Percentiles rank a stretch among this genome's conserved stretches.
Evolutionary conservation across 2,888 invertebrate genomes (phyloP).

Genomic region (Meghimatium bilineatum): DNA sequence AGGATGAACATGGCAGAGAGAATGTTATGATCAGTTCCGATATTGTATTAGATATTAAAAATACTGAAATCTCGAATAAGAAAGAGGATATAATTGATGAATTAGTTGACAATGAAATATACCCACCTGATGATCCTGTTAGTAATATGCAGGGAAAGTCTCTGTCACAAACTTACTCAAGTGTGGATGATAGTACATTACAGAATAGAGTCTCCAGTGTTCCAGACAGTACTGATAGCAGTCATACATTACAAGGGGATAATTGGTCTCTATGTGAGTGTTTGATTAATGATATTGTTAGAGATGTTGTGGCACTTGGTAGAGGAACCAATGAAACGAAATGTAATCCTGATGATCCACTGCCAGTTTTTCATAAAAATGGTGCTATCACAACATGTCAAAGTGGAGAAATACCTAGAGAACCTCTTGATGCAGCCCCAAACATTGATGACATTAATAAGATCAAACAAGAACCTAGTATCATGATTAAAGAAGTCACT

Average conservation of each 20-base stretch:
- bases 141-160: not conserved
- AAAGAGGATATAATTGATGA: not conserved
- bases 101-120: not conserved
- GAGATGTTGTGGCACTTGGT: not conserved
- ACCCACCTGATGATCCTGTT: not conserved
- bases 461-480: not conserved
- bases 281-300: conserved; percentile 3
- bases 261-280: not conserved
- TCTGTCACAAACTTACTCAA: not conserved
- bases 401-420: not conserved
- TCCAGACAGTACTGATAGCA: not conserved
- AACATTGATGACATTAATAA: not conserved
- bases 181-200: not conserved
- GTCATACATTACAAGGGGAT: not conserved
- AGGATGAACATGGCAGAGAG: not conserved
- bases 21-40: not conserved
- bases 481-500: not conserved
- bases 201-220: not conserved
- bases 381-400: not conserved
- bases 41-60: not conserved
- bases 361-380: not conserved
- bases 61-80: not conserved
- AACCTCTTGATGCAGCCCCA: not conserved
- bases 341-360: too few species aligned
- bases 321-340: not conserved